These are phyloP conservation scores for Acronicta psi DNA, from an alignment of 2,888 invertebrate genomes.

Conservation along the genomic window DNA sequence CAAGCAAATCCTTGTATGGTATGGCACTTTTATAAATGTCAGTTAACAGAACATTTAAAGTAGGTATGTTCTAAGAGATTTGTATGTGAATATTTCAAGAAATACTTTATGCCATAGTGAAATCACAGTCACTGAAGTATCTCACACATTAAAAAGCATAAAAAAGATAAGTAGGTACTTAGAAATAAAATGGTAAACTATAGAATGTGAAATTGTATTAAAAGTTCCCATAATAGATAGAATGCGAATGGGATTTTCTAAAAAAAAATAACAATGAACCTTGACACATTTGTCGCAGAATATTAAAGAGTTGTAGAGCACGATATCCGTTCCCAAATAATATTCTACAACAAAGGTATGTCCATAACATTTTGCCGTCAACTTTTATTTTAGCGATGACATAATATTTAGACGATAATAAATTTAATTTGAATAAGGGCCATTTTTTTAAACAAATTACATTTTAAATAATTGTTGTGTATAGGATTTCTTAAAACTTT, in stretches of 20 bases:
- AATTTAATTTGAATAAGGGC: conserved; percentile 36
- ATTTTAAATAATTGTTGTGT: too few relatives aligned
- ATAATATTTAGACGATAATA: conserved; percentile 35
- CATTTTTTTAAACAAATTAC: too few relatives aligned
- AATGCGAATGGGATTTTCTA: conserved; percentile 35
- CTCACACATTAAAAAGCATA: conserved; percentile 14
- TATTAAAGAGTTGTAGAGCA: conserved; percentile 49
- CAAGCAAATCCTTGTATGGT: not conserved
- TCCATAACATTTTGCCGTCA: conserved; percentile 25
- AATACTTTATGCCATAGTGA: not conserved
- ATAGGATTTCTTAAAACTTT: too few relatives aligned
- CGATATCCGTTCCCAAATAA: conserved; percentile 60
- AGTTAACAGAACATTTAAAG: not conserved
- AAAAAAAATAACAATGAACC: conserved; percentile 42
- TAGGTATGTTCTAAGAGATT: not conserved
- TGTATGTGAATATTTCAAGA: not conserved
- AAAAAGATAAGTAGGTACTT: not conserved
- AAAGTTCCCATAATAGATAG: conserved; percentile 34
- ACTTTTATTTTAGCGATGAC: conserved; percentile 24
- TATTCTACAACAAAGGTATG: conserved; percentile 47
- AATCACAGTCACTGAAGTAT: not conserved
- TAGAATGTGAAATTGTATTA: conserved; percentile 23
- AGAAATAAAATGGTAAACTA: not conserved
- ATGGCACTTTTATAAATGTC: not conserved
- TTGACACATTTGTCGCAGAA: conserved; percentile 38